These are phyloP conservation scores for Cygnus buccinator DNA, from an alignment of 2,113 vertebrate genomes.

Conservation along the genomic window DNA sequence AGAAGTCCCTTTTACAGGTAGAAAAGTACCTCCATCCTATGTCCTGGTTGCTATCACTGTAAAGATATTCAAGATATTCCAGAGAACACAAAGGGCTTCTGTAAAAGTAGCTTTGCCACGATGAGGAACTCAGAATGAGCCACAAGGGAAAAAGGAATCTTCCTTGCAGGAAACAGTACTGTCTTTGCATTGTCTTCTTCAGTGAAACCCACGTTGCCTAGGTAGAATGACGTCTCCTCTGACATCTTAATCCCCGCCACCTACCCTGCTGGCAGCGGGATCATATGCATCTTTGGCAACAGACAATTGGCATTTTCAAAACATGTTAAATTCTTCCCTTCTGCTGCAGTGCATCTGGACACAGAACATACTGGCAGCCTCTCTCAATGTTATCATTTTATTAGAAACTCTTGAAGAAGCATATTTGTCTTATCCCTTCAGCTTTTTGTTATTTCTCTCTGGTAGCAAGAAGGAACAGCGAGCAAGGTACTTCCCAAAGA, in stretches of 20 bases:
- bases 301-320: slow-evolving; percentile 53
- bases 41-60: not conserved
- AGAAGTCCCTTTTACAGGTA: not conserved
- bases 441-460: slow-evolving; percentile 42
- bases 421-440: slow-evolving; percentile 34
- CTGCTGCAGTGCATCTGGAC: slow-evolving; percentile 37
- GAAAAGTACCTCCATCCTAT: not conserved
- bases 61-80: not conserved
- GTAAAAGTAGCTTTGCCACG: not conserved
- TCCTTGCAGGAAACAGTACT: not conserved
- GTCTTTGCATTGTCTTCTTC: not conserved
- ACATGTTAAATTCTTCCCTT: slow-evolving; percentile 46
- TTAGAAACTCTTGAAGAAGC: slow-evolving; percentile 41
- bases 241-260: slow-evolving; percentile 16
- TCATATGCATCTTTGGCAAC: slow-evolving; percentile 28
- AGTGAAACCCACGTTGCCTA: not conserved
- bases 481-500: slow-evolving; percentile 20
- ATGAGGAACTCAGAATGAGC: not conserved
- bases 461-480: slow-evolving; percentile 40
- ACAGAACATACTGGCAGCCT: not conserved
- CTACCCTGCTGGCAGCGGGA: not conserved
- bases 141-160: not conserved
- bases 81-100: not conserved
- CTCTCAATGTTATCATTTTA: not conserved
- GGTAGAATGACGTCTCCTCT: not conserved